Base-by-base conservation (phyloP, 2,113 vertebrate species). In the Phyllopteryx taeniolatus region DNA sequence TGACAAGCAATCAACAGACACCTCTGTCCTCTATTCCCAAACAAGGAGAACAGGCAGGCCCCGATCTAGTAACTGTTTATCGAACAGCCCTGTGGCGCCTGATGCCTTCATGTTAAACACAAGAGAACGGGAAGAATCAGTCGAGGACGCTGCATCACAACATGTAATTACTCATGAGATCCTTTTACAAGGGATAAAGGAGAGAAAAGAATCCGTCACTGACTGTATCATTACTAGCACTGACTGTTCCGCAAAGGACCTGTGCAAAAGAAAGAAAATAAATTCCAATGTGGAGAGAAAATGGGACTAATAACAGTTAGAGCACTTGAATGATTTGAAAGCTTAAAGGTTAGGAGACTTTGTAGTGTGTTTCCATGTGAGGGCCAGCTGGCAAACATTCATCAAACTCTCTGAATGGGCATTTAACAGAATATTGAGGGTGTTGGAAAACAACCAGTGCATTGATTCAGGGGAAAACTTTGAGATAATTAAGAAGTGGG, bases 131-230 rank as follows among this genome's bases (percentile, higher is more conserved):
- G 71, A 83, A 83, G 80, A 84, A 80, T 77, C 74, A 86, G 86
- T 87, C 84, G 78, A 90, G 87, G 84, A 83, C 76, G 80, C 81
- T 84, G 83, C 76, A 74, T 77, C 84, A 75, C 77, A 87, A 88
- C 86, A 83, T 86, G 83, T 85, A 90, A 90, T 91, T 91, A 90
- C 90, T 90, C 85, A 82, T 46, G 79, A 88, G 84, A 87, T 43
- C 62, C 76, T 80, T 85, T 82, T 79, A 85, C 79, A 77, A 79
- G 64, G 77, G 15, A 72, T 75, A 64, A 67, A 75, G 62, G 75
- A 22, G 2, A 8, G 62, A 17, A 65, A 69, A 78, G 87, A 91
- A 90, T 91, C 88, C 89, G 91, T 91, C 87, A 81, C 74, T 27
- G 11, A 5, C 59, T 61, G 79, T 77, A 80, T 84, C 90, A 92